A percentile compares a stretch with the other conserved stretches of the same genome.
Evolutionary conservation across 1,140 invertebrate genomes (phyloP).

Genomic region (Frieseomelitta varia): DNA sequence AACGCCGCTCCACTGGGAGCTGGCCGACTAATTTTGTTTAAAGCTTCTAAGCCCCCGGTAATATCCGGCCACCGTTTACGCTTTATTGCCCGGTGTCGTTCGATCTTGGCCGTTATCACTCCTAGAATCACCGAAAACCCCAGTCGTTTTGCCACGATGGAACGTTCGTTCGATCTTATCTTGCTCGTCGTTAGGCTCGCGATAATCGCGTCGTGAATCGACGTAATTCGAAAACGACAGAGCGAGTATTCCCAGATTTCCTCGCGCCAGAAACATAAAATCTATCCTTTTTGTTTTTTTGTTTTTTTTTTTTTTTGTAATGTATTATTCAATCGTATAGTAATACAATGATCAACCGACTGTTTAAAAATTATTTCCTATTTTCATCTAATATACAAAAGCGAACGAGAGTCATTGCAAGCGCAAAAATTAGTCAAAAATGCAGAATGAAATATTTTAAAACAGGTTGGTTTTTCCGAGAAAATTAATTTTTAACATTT

Average conservation of each 20-base stretch:
- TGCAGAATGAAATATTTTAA: no score
- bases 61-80: conserved; percentile 40
- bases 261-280: not conserved
- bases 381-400: no score
- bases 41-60: conserved; percentile 39
- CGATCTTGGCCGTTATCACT: conserved; percentile 12
- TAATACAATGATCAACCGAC: no score
- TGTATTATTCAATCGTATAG: no score
- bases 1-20: conserved; percentile 37
- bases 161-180: conserved; percentile 14
- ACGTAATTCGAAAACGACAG: not conserved
- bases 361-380: no score
- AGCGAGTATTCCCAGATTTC: not conserved
- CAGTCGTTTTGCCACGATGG: not conserved
- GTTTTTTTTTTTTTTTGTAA: no score
- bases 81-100: conserved; percentile 39
- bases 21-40: conserved; percentile 50
- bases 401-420: no score
- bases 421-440: no score
- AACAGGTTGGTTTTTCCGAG: no score
- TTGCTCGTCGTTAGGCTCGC: not conserved
- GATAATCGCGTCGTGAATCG: not conserved
- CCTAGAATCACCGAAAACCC: not conserved
- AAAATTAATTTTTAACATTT: no score
- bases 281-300: not conserved